Conservation (phyloP, 2,888 invertebrate genomes). For the Empis stercorea region DNA sequence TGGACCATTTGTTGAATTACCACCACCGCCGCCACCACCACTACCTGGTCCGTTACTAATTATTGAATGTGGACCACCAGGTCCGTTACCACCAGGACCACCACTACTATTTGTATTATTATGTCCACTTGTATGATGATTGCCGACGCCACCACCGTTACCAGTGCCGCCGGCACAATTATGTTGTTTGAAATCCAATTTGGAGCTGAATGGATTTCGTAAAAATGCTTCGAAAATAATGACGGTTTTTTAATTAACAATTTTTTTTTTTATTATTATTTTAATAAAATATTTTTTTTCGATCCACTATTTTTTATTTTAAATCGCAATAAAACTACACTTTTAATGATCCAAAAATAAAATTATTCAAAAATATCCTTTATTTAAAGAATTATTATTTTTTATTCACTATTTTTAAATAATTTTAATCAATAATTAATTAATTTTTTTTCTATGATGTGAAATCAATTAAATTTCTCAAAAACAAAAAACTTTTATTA, state of each 20-base stretch:
- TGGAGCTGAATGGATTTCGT: constrained; percentile 42
- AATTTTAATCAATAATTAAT: too few species aligned
- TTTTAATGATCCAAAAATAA: too few species aligned
- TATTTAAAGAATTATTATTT: too few species aligned
- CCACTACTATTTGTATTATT: constrained; percentile 1
- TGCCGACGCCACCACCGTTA: constrained; percentile 43
- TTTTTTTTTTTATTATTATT: not conserved
- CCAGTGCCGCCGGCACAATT: constrained; percentile 54
- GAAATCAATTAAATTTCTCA: too few species aligned
- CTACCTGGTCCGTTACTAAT: constrained; percentile 19
- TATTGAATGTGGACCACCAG: constrained; percentile 15
- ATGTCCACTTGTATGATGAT: constrained; percentile 25
- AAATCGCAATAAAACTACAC: too few species aligned
- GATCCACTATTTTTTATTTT: constrained; percentile 18
- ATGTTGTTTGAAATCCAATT: constrained; percentile 77
- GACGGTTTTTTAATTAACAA: not conserved
- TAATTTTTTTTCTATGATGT: too few species aligned
- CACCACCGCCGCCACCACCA: constrained; percentile 15
- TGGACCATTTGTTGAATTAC: constrained; percentile 15
- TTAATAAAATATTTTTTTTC: not conserved
- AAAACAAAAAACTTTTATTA: too few species aligned
- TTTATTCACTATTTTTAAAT: too few species aligned
- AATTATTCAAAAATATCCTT: too few species aligned
- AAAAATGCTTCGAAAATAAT: constrained; percentile 1
- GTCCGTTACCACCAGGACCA: constrained; percentile 9